Evolutionary conservation across 2,113 vertebrate species (phyloP).

Genomic region (Phrynosoma platyrhinos): DNA sequence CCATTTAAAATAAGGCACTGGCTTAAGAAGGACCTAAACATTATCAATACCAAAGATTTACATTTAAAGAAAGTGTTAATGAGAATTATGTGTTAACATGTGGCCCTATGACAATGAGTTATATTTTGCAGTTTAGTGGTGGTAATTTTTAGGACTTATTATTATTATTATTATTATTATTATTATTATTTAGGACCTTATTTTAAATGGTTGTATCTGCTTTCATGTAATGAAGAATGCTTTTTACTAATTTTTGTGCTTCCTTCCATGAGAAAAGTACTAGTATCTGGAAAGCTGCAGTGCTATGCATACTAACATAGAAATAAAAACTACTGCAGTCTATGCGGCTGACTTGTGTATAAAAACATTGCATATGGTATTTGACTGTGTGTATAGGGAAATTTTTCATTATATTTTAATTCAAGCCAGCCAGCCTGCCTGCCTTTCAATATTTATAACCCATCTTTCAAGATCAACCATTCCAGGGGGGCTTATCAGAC

Average conservation of each 20-base stretch:
- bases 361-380: constrained; percentile 9
- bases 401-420: constrained; percentile 45
- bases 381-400: constrained; percentile 44
- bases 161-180: background rate
- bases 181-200: background rate
- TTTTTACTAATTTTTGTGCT: constrained; percentile 13
- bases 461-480: background rate
- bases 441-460: background rate
- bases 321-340: background rate
- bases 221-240: background rate
- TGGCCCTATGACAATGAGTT: background rate
- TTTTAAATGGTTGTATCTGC: background rate
- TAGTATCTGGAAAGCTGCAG: background rate
- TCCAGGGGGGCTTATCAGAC: background rate
- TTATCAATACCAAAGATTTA: too few species aligned
- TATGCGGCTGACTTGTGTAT: background rate
- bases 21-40: too few species aligned
- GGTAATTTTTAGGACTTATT: background rate
- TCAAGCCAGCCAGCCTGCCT: background rate
- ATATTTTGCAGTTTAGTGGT: background rate
- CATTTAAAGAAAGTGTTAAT: constrained; percentile 2
- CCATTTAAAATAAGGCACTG: background rate
- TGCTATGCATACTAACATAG: background rate
- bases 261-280: background rate
- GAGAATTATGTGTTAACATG: background rate